phyloP scores from a whole-genome alignment of 2,888 invertebrate species.

The Hylaea fasciaria region DNA sequence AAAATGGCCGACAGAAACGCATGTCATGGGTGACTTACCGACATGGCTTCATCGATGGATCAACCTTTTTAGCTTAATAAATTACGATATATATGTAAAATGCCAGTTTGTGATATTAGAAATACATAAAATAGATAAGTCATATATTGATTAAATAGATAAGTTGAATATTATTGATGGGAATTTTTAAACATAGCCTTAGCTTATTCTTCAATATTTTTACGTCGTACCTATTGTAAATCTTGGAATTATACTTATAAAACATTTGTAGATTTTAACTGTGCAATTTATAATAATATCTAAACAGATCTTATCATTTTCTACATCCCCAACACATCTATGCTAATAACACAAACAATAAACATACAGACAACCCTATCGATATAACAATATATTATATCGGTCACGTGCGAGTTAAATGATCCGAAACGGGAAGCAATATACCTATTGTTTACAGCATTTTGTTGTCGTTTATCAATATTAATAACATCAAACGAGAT shows the following conservation, averaged over 20 bases:
- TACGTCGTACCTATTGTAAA: too few relatives aligned
- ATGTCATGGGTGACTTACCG: slow-evolving; percentile 19
- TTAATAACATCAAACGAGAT: slow-evolving; percentile 65
- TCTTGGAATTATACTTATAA: too few relatives aligned
- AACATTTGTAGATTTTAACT: too few relatives aligned
- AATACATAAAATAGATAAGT: not conserved
- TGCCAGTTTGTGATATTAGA: not conserved
- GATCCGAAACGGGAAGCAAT: slow-evolving; percentile 78
- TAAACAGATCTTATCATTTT: slow-evolving; percentile 5
- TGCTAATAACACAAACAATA: slow-evolving; percentile 53
- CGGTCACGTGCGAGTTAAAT: slow-evolving; percentile 79
- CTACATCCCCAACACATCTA: slow-evolving; percentile 12
- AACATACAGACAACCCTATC: slow-evolving; percentile 72
- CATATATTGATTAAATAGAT: too few relatives aligned
- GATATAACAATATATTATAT: slow-evolving; percentile 32
- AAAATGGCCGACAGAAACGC: slow-evolving; percentile 59
- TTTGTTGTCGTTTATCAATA: slow-evolving; percentile 75
- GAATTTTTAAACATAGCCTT: too few relatives aligned
- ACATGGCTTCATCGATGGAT: slow-evolving; percentile 25
- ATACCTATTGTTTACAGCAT: slow-evolving; percentile 76
- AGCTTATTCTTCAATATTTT: too few relatives aligned
- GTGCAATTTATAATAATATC: not conserved
- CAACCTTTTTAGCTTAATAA: slow-evolving; percentile 14
- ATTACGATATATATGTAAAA: slow-evolving; percentile 17
- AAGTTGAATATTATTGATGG: too few relatives aligned